Evolutionary conservation across 2,113 vertebrate genomes (phyloP).

Genomic region (Nothoprocta pentlandii): DNA sequence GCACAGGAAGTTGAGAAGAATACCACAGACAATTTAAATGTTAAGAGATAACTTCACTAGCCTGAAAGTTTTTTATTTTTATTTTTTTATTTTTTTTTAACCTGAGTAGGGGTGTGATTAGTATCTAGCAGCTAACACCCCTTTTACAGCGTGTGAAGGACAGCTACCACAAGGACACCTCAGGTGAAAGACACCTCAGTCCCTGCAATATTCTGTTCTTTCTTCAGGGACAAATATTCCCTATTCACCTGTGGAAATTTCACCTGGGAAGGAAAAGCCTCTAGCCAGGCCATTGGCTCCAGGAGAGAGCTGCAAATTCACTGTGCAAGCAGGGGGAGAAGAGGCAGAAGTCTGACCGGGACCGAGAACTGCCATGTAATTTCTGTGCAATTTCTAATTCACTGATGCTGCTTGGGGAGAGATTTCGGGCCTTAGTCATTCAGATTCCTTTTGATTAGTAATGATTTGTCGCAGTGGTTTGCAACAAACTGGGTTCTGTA

Average conservation of each 20-base stretch:
- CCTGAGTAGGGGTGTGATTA: slow-evolving; percentile 1
- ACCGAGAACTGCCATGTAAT: fast-evolving
- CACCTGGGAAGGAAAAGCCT: neutral
- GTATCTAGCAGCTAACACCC: neutral
- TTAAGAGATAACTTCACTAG: slow-evolving; percentile 28
- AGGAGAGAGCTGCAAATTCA: fast-evolving
- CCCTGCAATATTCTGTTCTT: neutral
- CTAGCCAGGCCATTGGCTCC: neutral
- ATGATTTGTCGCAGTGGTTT: neutral
- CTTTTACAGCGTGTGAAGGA: neutral
- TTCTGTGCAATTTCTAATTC: neutral
- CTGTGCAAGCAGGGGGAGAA: neutral
- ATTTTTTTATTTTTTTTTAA: neutral
- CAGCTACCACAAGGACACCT: neutral
- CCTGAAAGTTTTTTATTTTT: neutral
- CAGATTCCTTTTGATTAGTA: neutral
- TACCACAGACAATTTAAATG: slow-evolving; percentile 56
- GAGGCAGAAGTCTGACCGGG: neutral
- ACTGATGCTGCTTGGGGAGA: neutral
- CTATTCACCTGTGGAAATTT: neutral
- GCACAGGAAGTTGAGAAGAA: slow-evolving; percentile 66
- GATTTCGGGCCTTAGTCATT: slow-evolving; percentile 20
- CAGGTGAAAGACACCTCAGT: neutral
- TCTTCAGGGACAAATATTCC: neutral
- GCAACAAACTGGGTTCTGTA: neutral